phyloP scores from a whole-genome alignment of 2,113 vertebrate genomes.

The Cynocephalus volans region DNA sequence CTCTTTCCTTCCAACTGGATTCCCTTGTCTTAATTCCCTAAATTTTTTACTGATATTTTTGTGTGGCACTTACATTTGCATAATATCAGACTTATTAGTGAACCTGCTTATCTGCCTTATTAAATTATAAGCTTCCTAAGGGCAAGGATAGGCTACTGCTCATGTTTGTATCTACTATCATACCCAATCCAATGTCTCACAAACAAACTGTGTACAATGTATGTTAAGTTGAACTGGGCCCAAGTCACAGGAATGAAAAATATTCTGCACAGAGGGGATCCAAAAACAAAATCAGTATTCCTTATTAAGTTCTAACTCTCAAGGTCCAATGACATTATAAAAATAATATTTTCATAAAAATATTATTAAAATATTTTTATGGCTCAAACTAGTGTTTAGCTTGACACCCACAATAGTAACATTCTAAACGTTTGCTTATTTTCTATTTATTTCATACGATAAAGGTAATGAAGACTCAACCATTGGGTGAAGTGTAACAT shows the following conservation, averaged over 20 bases:
- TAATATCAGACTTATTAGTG: background rate
- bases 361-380: background rate
- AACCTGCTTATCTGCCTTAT: background rate
- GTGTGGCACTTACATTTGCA: background rate
- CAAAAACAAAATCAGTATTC: background rate
- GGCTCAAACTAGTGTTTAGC: background rate
- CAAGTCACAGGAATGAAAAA: background rate
- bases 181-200: background rate
- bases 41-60: background rate
- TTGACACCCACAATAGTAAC: conserved; percentile 2
- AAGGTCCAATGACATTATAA: background rate
- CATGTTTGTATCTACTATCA: background rate
- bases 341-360: conserved; percentile 31
- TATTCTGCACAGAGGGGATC: background rate
- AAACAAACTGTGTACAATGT: background rate
- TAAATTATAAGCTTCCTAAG: background rate
- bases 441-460: background rate
- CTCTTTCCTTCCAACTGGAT: background rate
- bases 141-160: background rate
- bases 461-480: background rate
- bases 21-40: background rate
- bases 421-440: background rate
- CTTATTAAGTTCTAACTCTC: background rate
- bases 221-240: background rate
- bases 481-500: background rate